phyloP scores from a whole-genome alignment of 2,888 invertebrate genomes.

The Stramonita haemastoma region DNA sequence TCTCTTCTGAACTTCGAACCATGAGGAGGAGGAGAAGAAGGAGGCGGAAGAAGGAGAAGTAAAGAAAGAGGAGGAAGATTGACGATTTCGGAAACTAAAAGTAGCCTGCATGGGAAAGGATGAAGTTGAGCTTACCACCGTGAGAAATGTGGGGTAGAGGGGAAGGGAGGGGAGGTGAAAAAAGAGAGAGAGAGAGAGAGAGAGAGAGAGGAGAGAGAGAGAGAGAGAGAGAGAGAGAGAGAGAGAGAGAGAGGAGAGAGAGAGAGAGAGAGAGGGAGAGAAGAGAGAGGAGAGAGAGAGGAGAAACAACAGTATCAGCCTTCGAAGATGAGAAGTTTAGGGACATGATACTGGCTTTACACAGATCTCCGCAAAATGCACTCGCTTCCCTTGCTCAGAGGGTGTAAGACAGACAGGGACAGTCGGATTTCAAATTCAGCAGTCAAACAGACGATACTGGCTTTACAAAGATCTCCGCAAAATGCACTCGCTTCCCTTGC shows the following conservation, averaged over 20 bases:
- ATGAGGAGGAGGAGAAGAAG: background rate
- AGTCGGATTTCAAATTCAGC: too few relatives aligned
- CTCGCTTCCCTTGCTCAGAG: too few relatives aligned
- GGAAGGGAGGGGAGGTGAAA: background rate
- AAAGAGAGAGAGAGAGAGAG: background rate
- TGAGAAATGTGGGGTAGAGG: background rate
- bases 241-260: background rate
- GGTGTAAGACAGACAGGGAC: too few relatives aligned
- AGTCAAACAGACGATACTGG: too few relatives aligned
- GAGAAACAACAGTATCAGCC: background rate
- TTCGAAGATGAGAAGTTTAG: too few relatives aligned
- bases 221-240: background rate
- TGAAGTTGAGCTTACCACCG: too few relatives aligned
- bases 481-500: too few relatives aligned
- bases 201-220: background rate
- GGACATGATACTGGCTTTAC: background rate
- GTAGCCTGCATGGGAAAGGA: too few relatives aligned
- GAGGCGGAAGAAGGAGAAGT: background rate
- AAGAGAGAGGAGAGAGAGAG: background rate
- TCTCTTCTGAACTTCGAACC: background rate
- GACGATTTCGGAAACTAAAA: background rate
- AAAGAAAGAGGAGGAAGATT: background rate
- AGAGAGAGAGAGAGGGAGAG: background rate
- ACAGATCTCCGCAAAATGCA: background rate
- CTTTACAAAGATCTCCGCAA: background rate